A percentile compares a stretch with the other conserved stretches of the same genome.
These are phyloP conservation scores for Kuschelorhynchus macadamiae DNA, from an alignment of 2,888 invertebrate species.

Conservation along the genomic window DNA sequence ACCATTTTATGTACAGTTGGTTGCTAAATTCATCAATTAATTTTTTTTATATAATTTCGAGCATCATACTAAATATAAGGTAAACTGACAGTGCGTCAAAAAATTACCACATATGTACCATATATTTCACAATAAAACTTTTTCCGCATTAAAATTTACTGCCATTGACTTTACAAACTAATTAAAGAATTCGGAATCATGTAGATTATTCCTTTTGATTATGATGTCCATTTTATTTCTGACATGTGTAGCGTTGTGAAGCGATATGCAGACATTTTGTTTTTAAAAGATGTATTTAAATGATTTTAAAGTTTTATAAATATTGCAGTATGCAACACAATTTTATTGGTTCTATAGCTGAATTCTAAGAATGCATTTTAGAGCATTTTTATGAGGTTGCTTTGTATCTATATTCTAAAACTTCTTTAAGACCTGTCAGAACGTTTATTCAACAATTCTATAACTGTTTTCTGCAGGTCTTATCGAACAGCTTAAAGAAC, in stretches of 20 bases:
- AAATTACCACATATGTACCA: slow-evolving; percentile 4
- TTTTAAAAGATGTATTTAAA: background rate
- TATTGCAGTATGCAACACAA: too few relatives aligned
- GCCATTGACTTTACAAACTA: background rate
- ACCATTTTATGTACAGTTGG: background rate
- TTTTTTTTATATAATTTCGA: background rate
- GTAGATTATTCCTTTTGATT: background rate
- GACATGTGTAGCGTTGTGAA: background rate
- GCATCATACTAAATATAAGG: background rate
- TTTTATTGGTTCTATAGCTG: background rate
- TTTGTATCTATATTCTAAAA: background rate
- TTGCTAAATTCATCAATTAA: background rate
- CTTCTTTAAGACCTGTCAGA: background rate
- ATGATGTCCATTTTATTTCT: slow-evolving; percentile 1
- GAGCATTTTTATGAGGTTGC: background rate
- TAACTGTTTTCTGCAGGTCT: background rate
- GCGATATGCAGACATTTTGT: background rate
- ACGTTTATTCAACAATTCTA: background rate
- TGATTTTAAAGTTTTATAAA: too few relatives aligned
- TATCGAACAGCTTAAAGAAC: background rate
- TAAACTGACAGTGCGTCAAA: slow-evolving; percentile 1
- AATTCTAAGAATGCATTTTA: background rate
- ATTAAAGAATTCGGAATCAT: background rate
- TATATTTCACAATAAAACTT: background rate
- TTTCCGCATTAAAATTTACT: background rate